These are phyloP conservation scores for Phyllotis vaccarum DNA, from an alignment of 2,797 vertebrate genomes.

Conservation along the genomic window DNA sequence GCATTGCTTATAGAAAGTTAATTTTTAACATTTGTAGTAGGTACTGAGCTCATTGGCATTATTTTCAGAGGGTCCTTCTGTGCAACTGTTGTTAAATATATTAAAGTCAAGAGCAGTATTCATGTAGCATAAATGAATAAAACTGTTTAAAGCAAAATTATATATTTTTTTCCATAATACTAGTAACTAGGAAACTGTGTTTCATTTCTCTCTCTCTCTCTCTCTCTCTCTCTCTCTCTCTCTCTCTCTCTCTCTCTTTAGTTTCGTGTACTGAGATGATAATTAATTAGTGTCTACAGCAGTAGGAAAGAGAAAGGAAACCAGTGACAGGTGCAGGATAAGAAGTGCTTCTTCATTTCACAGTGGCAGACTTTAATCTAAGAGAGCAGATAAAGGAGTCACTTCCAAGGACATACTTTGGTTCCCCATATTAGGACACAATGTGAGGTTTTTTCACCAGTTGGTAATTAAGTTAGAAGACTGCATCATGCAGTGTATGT, in stretches of 20 bases:
- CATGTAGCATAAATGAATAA: slow-evolving; percentile 1
- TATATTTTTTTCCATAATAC: not conserved
- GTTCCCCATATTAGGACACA: slow-evolving; percentile 47
- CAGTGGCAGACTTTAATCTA: not conserved
- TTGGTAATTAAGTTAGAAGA: slow-evolving; percentile 70
- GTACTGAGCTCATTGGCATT: slow-evolving; percentile 75
- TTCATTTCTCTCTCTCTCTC: not conserved
- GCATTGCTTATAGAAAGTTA: slow-evolving; percentile 74
- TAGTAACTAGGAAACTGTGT: not conserved
- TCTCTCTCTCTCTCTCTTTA: not conserved
- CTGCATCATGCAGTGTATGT: slow-evolving; percentile 42
- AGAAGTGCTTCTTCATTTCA: slow-evolving; percentile 57
- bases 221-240: accelerated
- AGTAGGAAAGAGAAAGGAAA: not conserved
- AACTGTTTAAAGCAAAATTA: not conserved
- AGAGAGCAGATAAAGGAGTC: slow-evolving; percentile 54
- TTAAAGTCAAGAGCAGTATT: not conserved
- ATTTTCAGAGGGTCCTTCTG: slow-evolving; percentile 51
- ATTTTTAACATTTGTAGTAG: slow-evolving; percentile 80
- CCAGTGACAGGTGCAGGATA: not conserved
- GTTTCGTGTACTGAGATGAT: slow-evolving; percentile 65
- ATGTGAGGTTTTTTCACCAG: slow-evolving; percentile 23
- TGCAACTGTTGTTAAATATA: not conserved
- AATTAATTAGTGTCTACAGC: slow-evolving; percentile 59
- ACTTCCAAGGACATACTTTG: slow-evolving; percentile 47